These are phyloP conservation scores for Uria aalge DNA, from an alignment of 2,113 vertebrate genomes.

Conservation along the genomic window DNA sequence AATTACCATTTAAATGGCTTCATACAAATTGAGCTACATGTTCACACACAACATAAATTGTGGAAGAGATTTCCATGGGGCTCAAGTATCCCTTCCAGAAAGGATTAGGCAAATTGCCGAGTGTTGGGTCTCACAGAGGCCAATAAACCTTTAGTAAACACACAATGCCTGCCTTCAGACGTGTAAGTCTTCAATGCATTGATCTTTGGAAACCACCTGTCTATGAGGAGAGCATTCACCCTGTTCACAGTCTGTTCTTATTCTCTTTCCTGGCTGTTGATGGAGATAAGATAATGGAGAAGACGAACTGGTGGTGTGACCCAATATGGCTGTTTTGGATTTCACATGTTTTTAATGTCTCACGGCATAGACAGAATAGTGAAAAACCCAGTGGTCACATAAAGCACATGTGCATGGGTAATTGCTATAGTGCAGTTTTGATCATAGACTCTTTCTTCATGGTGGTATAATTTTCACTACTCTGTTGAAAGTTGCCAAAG, in stretches of 20 bases:
- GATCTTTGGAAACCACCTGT: not conserved
- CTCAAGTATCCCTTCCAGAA: not conserved
- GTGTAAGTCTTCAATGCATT: not conserved
- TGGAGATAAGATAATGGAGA: not conserved
- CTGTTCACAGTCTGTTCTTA: not conserved
- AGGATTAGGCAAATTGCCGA: not conserved
- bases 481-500: not conserved
- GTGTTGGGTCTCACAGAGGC: not conserved
- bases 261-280: not conserved
- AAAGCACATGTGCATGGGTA: not conserved
- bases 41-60: not conserved
- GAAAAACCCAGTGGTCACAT: not conserved
- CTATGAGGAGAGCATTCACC: not conserved
- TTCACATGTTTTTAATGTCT: not conserved
- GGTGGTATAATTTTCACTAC: not conserved
- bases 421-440: not conserved
- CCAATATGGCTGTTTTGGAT: not conserved
- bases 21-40: not conserved
- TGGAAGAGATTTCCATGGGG: not conserved
- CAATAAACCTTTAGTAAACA: not conserved
- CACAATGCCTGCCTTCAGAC: not conserved
- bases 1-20: not conserved
- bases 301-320: not conserved
- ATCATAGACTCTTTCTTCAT: not conserved
- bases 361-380: accelerated